A percentile compares a stretch with the other conserved stretches of the same genome.
phyloP scores from a whole-genome alignment of 2,113 vertebrate species.

The Tachysurus vachellii region DNA sequence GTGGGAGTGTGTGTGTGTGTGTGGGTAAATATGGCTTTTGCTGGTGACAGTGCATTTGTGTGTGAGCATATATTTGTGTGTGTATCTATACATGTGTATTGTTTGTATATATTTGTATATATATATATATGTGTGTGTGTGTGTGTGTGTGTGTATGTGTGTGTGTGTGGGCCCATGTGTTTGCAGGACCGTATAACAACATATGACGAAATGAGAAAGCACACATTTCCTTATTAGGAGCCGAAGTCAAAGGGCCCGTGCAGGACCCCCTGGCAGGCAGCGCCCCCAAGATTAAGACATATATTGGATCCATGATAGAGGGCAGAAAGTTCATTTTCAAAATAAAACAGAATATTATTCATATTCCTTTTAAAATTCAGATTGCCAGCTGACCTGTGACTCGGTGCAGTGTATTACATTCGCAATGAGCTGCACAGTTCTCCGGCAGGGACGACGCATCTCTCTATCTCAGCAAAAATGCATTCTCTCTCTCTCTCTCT shows the following conservation, averaged over 20 bases:
- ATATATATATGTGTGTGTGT: neutral
- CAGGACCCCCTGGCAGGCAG: conserved; percentile 94
- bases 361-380: conserved; percentile 99
- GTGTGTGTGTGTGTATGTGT: conserved; percentile 78
- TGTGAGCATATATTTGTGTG: neutral
- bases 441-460: conserved; percentile 76
- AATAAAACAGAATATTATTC: conserved; percentile 99
- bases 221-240: conserved; percentile 99
- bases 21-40: conserved; percentile 20
- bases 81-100: no score
- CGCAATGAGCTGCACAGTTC: conserved; percentile 89
- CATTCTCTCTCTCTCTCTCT: conserved; percentile 31
- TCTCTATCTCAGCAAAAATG: conserved; percentile 56
- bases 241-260: conserved; percentile 96
- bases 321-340: conserved; percentile 99
- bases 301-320: conserved; percentile 99
- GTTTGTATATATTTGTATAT: no score
- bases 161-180: conserved; percentile 62
- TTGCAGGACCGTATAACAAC: conserved; percentile 84
- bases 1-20: conserved; percentile 16
- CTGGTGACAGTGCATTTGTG: conserved; percentile 11
- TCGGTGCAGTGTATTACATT: conserved; percentile 99
- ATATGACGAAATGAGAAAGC: conserved; percentile 90
- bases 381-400: conserved; percentile 99
- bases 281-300: conserved; percentile 99